Evolutionary conservation across 2,113 vertebrate genomes (phyloP).

Genomic region (Pseudonaja textilis): DNA sequence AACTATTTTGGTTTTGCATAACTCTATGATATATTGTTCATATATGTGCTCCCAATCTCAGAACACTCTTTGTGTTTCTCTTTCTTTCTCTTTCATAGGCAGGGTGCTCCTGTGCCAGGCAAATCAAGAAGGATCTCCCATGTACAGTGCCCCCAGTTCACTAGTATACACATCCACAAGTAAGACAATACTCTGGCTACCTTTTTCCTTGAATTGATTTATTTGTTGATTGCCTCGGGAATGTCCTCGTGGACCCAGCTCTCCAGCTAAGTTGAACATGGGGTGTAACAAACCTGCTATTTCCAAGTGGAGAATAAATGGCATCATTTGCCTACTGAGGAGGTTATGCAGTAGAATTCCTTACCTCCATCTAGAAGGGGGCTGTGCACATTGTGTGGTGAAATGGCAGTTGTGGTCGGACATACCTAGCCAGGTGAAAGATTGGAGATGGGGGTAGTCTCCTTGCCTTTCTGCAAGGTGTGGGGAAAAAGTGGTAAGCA

Average conservation of each 20-base stretch:
- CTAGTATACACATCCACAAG: conserved; percentile 84
- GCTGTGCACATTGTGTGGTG: background rate
- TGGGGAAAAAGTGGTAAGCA: background rate
- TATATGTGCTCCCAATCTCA: conserved; percentile 59
- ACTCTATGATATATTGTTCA: conserved; percentile 40
- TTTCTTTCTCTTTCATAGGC: conserved; percentile 75
- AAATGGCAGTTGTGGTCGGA: background rate
- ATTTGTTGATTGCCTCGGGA: conserved; percentile 53
- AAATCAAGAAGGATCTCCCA: conserved; percentile 81
- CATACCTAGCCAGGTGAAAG: background rate
- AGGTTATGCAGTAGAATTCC: background rate
- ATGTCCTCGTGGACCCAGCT: conserved; percentile 42
- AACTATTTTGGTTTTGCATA: background rate
- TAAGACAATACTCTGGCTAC: conserved; percentile 70
- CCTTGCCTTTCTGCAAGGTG: background rate
- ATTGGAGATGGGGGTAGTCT: background rate
- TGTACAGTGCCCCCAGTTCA: conserved; percentile 82
- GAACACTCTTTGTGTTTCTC: conserved; percentile 41
- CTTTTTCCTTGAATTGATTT: conserved; percentile 32
- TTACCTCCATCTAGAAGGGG: background rate
- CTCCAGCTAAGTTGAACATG: conserved; percentile 33
- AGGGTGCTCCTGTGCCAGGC: conserved; percentile 82
- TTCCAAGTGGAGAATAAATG: background rate
- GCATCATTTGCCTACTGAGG: background rate
- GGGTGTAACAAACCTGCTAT: conserved; percentile 26